phyloP scores from a whole-genome alignment of 2,113 vertebrate genomes.

The Heterotilapia buettikoferi region DNA sequence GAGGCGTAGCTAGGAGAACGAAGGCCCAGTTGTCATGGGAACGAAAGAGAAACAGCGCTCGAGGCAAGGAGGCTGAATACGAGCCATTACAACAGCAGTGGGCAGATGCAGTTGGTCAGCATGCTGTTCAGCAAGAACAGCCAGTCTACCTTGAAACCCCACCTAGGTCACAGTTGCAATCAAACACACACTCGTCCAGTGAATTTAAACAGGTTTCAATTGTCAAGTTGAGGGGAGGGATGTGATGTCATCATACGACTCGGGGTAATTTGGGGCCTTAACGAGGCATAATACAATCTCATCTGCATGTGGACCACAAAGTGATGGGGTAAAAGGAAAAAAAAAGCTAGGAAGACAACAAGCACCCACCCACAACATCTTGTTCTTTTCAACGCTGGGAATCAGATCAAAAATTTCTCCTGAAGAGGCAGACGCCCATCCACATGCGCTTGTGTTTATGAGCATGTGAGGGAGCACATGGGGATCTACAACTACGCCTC shows the following conservation, averaged over 20 bases:
- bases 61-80: slow-evolving; percentile 52
- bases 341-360: slow-evolving; percentile 13
- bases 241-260: neutral
- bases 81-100: slow-evolving; percentile 51
- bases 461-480: neutral
- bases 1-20: slow-evolving; percentile 42
- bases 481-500: neutral
- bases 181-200: neutral
- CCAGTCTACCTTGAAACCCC: slow-evolving; percentile 14
- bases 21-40: slow-evolving; percentile 64
- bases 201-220: slow-evolving; percentile 8
- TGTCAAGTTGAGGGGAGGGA: neutral
- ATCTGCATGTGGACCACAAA: slow-evolving; percentile 1
- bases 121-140: slow-evolving; percentile 37
- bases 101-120: slow-evolving; percentile 46
- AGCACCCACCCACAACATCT: slow-evolving; percentile 25
- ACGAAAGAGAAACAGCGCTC: slow-evolving; percentile 58
- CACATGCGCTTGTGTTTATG: neutral
- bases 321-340: neutral
- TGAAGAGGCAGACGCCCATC: slow-evolving; percentile 24
- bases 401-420: slow-evolving; percentile 20
- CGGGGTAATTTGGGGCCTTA: neutral
- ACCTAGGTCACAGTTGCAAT: neutral
- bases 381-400: slow-evolving; percentile 49
- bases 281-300: slow-evolving; percentile 16